phyloP scores from a whole-genome alignment of 1,140 invertebrate species.

The Pristionchus pacificus region DNA sequence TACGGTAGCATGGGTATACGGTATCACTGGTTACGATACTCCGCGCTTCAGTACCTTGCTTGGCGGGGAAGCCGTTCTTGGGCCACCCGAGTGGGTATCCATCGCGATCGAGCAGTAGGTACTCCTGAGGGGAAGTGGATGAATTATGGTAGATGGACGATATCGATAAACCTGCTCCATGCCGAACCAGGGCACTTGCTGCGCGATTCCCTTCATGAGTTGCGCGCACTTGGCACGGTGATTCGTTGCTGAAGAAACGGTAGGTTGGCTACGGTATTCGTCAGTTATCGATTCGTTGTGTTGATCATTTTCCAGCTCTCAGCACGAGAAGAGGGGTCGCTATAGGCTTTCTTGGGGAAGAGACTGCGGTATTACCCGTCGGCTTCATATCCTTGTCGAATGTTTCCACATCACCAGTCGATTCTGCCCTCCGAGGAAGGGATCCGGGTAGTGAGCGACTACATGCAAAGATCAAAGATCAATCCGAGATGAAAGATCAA shows the following conservation, averaged over 20 bases:
- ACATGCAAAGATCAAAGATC: background rate
- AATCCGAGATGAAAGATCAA: background rate
- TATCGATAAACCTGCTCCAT: slow-evolving; percentile 81
- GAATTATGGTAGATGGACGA: background rate
- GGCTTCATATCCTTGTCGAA: slow-evolving; percentile 71
- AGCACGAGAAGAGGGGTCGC: slow-evolving; percentile 9
- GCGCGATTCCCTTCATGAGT: slow-evolving; percentile 68
- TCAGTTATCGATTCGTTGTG: slow-evolving; percentile 10
- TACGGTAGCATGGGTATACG: too few species aligned
- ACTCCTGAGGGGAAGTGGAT: slow-evolving; percentile 69
- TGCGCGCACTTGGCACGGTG: slow-evolving; percentile 71
- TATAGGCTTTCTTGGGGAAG: background rate
- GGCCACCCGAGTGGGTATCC: slow-evolving; percentile 86
- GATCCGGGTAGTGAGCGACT: slow-evolving; percentile 83
- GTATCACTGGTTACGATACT: background rate
- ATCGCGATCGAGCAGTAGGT: slow-evolving; percentile 80
- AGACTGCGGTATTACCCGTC: slow-evolving; percentile 62
- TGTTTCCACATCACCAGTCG: slow-evolving; percentile 83
- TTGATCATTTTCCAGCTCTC: background rate
- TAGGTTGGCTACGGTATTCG: background rate
- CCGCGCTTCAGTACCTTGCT: slow-evolving; percentile 61
- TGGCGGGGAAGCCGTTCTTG: slow-evolving; percentile 82
- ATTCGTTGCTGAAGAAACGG: slow-evolving; percentile 67
- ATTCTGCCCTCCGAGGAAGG: slow-evolving; percentile 82
- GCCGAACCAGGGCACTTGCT: slow-evolving; percentile 83